Percentiles rank a stretch among this genome's conserved stretches.
phyloP scores from a whole-genome alignment of 2,888 invertebrate species.

The Schizaphis graminum region DNA sequence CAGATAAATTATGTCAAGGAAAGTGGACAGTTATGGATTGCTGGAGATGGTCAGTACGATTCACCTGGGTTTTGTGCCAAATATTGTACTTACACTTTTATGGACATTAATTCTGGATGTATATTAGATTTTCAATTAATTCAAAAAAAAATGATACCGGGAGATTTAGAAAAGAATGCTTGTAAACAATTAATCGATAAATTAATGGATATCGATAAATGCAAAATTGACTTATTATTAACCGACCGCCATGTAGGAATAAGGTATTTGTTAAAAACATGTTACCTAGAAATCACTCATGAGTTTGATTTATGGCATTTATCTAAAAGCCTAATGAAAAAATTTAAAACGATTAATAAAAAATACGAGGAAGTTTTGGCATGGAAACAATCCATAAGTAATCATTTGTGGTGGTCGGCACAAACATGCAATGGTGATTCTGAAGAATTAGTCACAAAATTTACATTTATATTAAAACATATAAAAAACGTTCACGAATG shows the following conservation, averaged over 20 bases:
- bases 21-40: constrained; percentile 51
- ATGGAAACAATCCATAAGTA: constrained; percentile 63
- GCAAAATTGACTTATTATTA: constrained; percentile 6
- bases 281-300: constrained; percentile 63
- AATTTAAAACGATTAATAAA: constrained; percentile 65
- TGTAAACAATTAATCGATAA: constrained; percentile 30
- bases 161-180: background rate
- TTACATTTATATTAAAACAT: constrained; percentile 5
- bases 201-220: background rate
- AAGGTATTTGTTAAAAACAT: constrained; percentile 2
- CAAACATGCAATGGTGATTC: constrained; percentile 17
- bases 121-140: constrained; percentile 67
- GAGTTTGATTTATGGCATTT: constrained; percentile 67
- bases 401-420: constrained; percentile 9
- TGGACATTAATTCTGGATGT: constrained; percentile 66
- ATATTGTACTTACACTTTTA: constrained; percentile 67
- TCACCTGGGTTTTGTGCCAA: constrained; percentile 67
- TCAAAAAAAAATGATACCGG: constrained; percentile 50
- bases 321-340: constrained; percentile 66
- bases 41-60: constrained; percentile 67
- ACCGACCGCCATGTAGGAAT: background rate
- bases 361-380: constrained; percentile 45
- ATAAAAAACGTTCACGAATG: constrained; percentile 13
- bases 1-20: background rate
- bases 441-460: background rate